Conservation (phyloP, 2,888 invertebrate species). For the Mesorhabditis belari region DNA sequence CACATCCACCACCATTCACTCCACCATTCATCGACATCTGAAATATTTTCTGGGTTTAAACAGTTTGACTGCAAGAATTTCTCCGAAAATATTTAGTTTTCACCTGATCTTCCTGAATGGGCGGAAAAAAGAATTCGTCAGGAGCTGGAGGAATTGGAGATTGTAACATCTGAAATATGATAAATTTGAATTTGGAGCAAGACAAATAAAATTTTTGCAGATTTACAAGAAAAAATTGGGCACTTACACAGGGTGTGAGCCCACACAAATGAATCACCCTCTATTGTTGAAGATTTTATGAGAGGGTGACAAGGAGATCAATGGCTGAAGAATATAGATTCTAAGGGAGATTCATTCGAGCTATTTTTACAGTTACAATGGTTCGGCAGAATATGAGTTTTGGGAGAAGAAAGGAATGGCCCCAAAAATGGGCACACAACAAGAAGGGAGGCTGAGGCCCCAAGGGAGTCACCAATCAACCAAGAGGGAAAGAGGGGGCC, state of each 20-base stretch:
- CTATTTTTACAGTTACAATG: too few species aligned
- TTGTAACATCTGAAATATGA: not conserved
- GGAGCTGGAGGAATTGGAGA: not conserved
- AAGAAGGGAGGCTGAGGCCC: not conserved
- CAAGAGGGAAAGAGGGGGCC: too few species aligned
- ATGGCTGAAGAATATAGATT: too few species aligned
- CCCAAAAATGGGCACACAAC: not conserved
- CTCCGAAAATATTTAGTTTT: too few species aligned
- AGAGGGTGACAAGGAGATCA: not conserved
- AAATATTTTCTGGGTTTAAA: not conserved
- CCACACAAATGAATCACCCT: too few species aligned
- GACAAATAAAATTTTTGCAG: not conserved
- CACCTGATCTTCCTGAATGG: not conserved
- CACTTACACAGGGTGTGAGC: too few species aligned
- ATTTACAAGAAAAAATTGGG: too few species aligned
- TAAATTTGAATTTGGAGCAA: not conserved
- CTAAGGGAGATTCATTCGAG: too few species aligned
- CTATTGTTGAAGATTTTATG: too few species aligned
- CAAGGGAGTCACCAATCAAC: not conserved
- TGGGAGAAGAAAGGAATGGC: not conserved
- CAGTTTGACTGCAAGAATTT: not conserved
- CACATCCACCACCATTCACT: too few species aligned
- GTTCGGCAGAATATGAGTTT: not conserved
- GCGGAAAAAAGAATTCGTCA: not conserved
- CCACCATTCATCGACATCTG: not conserved